Base-by-base conservation (phyloP, 2,888 invertebrate species). In the Adineta ricciae region DNA sequence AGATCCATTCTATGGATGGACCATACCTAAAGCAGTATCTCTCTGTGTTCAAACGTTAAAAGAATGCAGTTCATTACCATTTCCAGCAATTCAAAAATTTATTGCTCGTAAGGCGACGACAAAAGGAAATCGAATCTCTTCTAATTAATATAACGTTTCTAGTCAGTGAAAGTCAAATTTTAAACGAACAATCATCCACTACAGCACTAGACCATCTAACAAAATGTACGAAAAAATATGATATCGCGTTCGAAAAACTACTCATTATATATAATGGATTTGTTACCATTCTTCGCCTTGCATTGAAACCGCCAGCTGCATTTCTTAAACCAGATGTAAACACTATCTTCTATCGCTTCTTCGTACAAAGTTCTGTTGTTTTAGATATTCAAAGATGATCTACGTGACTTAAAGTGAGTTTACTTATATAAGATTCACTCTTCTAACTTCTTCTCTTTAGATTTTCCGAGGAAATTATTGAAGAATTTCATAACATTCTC, bases 371-470 rank as follows among this genome's bases (percentile, higher is more conserved):
- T 56, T n/a, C 21, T 32, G 9, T 84, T 56, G 41, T 49, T 88
- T 86, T 87, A 89, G 88, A 84, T 87, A 84, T 88, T 89, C 85
- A 87, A 88, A 86, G 88, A 89, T 83, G 89, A 89, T 86, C 87
- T 89, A 83, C 87, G 88, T 86, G 89, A 89, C 85, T 86, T 89
- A 46, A 88, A 88, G 89, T 89, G 87, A 88, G 88, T 38, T 84
- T 46, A 46, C 5, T 46, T 46, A 46, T 5, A 11, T 46, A 11
- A 46, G 5, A 5, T 46, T 46, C 11, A 46, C 11, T 46, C 5
- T 46, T 46, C 5, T 8, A 46, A 46, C 11, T 11, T 46, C 8
- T 46, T 46, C 46, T 46, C 8, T 46, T 83, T 87, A 89, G 88
- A 86, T 88, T 89, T 83, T 88, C 89, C 64, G 88, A 88, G 86